A percentile compares a stretch with the other conserved stretches of the same genome.
phyloP scores from a whole-genome alignment of 2,113 vertebrate species.

The Indicator maculatus region DNA sequence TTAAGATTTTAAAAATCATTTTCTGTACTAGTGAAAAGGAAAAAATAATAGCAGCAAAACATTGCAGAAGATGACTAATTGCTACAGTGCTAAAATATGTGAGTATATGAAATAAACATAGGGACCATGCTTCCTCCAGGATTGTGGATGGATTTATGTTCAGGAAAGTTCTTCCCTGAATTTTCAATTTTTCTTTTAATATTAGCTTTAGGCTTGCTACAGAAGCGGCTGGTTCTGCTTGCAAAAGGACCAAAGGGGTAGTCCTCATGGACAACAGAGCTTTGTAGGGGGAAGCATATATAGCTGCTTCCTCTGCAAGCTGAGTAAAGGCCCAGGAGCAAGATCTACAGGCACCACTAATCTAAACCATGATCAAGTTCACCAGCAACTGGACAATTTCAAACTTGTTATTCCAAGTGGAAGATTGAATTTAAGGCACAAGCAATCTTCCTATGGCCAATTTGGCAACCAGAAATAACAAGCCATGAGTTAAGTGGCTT shows the following conservation, averaged over 20 bases:
- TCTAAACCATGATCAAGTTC: neutral
- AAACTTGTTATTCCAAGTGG: neutral
- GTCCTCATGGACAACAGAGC: neutral
- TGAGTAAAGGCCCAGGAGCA: neutral
- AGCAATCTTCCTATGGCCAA: neutral
- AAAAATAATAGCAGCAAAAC: neutral
- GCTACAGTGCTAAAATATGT: neutral
- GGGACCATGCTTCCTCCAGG: neutral
- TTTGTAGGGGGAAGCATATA: neutral
- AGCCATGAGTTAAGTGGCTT: neutral
- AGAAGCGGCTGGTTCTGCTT: neutral
- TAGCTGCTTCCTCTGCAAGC: neutral
- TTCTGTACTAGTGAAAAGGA: neutral
- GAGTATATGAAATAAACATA: neutral
- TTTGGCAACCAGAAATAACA: neutral
- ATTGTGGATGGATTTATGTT: neutral
- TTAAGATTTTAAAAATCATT: neutral
- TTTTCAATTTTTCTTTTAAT: neutral
- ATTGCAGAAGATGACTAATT: neutral
- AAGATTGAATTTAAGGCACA: neutral
- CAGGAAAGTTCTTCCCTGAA: neutral
- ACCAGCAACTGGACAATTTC: neutral
- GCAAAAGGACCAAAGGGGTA: neutral
- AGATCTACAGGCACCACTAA: neutral
- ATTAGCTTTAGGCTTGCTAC: neutral